Percentiles rank a stretch among this genome's conserved stretches.
phyloP scores from a whole-genome alignment of 2,797 vertebrate species.

The Pipistrellus kuhlii region DNA sequence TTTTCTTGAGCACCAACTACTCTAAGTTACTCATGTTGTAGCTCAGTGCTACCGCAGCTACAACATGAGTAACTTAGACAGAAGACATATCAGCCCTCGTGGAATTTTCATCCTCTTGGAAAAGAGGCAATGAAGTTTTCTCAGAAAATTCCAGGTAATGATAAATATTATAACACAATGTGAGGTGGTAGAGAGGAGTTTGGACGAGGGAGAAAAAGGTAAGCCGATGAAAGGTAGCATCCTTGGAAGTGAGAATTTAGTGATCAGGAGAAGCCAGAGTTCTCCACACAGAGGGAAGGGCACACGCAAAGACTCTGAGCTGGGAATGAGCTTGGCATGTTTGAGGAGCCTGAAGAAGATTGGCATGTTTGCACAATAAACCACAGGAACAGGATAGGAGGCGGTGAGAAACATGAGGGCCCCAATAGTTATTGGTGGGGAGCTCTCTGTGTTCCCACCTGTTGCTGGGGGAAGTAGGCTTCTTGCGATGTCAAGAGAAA shows the following conservation, averaged over 20 bases:
- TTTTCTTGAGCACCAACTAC: not conserved
- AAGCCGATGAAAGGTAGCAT: not conserved
- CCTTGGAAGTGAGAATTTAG: not conserved
- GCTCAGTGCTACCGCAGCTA: too few relatives aligned
- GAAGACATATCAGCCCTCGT: not conserved
- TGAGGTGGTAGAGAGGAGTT: not conserved
- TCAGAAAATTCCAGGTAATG: not conserved
- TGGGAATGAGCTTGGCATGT: not conserved
- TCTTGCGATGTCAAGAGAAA: not conserved
- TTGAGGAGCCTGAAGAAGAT: not conserved
- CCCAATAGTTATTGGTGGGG: not conserved
- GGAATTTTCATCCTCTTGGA: not conserved
- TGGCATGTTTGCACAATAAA: not conserved
- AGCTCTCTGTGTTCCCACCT: too few relatives aligned
- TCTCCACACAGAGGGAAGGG: not conserved
- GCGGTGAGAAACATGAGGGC: rapidly evolving
- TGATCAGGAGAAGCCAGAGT: not conserved
- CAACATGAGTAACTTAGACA: not conserved
- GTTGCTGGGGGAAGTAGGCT: not conserved
- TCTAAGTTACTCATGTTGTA: too few relatives aligned
- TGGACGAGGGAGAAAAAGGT: not conserved
- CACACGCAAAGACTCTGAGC: not conserved
- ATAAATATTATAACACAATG: not conserved
- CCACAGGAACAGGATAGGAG: not conserved
- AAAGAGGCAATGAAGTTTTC: not conserved